These are phyloP conservation scores for Castor canadensis DNA, from an alignment of 2,113 vertebrate genomes.

Conservation along the genomic window DNA sequence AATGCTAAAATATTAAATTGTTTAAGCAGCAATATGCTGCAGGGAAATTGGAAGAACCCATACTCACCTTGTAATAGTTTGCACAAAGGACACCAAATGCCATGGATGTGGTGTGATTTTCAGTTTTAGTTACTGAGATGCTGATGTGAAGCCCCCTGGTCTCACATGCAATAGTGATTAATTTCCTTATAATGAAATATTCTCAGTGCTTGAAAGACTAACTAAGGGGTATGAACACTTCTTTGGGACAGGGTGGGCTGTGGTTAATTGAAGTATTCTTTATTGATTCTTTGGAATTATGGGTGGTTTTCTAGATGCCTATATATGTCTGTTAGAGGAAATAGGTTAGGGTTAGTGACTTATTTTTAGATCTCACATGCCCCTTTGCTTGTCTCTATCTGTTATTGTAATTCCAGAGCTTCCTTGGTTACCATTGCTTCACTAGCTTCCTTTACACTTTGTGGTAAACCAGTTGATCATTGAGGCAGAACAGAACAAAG, in stretches of 20 bases:
- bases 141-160: not conserved
- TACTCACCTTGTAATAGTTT: not conserved
- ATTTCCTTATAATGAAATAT: not conserved
- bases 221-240: not conserved
- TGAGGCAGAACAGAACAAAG: conserved; percentile 32
- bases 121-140: not conserved
- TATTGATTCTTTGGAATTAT: conserved; percentile 19
- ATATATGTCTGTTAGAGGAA: conserved; percentile 20
- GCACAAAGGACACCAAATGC: not conserved
- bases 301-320: conserved; percentile 33
- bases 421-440: conserved; percentile 31
- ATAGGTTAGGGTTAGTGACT: conserved; percentile 31
- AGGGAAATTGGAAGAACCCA: not conserved
- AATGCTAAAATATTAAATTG: not conserved
- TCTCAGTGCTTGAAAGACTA: not conserved
- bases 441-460: conserved; percentile 17
- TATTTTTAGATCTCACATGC: conserved; percentile 54
- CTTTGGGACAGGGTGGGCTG: not conserved
- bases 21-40: not conserved
- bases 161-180: not conserved
- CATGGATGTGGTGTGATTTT: not conserved
- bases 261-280: not conserved
- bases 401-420: conserved; percentile 30
- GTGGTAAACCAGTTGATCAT: conserved; percentile 52
- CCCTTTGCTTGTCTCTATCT: not conserved